A percentile compares a stretch with the other conserved stretches of the same genome.
These are phyloP conservation scores for Drosophila suboccidentalis DNA, from an alignment of 2,888 invertebrate species.

Conservation along the genomic window DNA sequence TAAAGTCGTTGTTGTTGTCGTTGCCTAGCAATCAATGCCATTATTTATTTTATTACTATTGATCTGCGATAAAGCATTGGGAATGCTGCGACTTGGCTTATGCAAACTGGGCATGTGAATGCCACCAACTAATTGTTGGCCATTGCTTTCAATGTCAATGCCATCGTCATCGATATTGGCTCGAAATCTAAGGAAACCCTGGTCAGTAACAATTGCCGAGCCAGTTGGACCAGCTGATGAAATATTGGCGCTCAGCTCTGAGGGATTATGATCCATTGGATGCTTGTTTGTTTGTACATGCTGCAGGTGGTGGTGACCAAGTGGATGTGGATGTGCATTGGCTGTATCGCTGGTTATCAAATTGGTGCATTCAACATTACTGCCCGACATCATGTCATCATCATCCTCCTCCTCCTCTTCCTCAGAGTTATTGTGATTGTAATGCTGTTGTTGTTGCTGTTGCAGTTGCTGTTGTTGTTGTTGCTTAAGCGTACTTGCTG, in stretches of 20 bases:
- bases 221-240: slow-evolving; percentile 13
- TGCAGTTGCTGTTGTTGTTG: slow-evolving; percentile 49
- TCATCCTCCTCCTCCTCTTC: slow-evolving; percentile 56
- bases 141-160: slow-evolving; percentile 36
- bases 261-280: slow-evolving; percentile 72
- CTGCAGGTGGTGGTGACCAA: slow-evolving; percentile 28
- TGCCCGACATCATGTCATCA: slow-evolving; percentile 79
- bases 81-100: slow-evolving; percentile 56
- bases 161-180: slow-evolving; percentile 88
- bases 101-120: slow-evolving; percentile 13
- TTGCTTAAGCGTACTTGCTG: slow-evolving; percentile 33
- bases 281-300: slow-evolving; percentile 49
- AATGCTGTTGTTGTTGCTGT: slow-evolving; percentile 52
- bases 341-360: slow-evolving; percentile 72
- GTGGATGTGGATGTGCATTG: slow-evolving; percentile 25
- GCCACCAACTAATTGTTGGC: slow-evolving; percentile 28
- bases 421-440: slow-evolving; percentile 78
- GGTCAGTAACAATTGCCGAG: slow-evolving; percentile 90
- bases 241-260: slow-evolving; percentile 27
- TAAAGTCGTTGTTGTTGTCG: neutral
- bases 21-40: slow-evolving; percentile 64
- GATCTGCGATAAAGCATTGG: slow-evolving; percentile 27
- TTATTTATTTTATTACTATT: slow-evolving; percentile 47
- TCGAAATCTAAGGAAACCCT: slow-evolving; percentile 94
- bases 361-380: slow-evolving; percentile 83